A percentile compares a stretch with the other conserved stretches of the same genome.
These are phyloP conservation scores for Microcebus lehilahytsara DNA, from an alignment of 2,113 vertebrate species.

Conservation along the genomic window DNA sequence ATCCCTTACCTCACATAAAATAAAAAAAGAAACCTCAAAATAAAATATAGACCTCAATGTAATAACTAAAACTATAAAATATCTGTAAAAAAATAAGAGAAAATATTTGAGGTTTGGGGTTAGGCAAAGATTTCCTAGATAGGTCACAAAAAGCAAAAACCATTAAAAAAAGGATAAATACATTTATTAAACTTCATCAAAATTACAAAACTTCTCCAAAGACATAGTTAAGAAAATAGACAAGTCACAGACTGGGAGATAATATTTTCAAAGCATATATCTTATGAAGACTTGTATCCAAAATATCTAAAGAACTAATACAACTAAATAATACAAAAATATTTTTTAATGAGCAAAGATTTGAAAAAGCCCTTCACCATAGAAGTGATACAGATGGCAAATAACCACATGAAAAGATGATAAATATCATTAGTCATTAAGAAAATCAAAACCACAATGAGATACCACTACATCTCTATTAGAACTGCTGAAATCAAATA, in stretches of 20 bases:
- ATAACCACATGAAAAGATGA: neutral
- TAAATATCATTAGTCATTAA: neutral
- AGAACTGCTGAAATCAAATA: neutral
- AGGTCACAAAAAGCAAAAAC: neutral
- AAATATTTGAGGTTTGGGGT: neutral
- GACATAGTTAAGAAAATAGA: neutral
- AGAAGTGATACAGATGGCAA: neutral
- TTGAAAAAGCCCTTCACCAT: neutral
- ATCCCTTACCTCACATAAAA: neutral
- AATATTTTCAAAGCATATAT: neutral
- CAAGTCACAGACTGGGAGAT: neutral
- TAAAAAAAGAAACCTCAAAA: constrained; percentile 7
- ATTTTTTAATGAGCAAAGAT: neutral
- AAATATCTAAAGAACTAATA: neutral
- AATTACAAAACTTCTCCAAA: constrained; percentile 21
- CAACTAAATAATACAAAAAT: neutral
- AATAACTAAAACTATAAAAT: neutral
- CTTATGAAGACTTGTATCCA: neutral
- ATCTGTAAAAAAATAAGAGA: neutral
- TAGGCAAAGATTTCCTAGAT: constrained; percentile 33
- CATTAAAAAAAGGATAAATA: neutral
- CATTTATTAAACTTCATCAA: neutral
- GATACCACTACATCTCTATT: neutral
- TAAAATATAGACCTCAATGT: neutral
- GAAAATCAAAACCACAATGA: neutral